Conservation (phyloP, 2,888 invertebrate species). For the Icerya purchasi region DNA sequence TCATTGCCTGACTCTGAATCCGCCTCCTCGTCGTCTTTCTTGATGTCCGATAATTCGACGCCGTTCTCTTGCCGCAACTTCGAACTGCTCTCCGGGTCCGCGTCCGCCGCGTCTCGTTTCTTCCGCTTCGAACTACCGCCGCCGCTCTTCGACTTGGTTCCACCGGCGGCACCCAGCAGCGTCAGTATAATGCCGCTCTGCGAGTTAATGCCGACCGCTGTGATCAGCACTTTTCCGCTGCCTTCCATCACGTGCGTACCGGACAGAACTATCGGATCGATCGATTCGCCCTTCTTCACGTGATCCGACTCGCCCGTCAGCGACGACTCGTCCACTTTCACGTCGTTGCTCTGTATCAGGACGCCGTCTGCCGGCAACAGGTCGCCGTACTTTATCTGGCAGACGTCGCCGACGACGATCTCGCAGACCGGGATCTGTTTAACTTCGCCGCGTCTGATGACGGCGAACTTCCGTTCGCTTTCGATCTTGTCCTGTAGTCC, state of each 20-base stretch:
- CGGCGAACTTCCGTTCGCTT: constrained; percentile 38
- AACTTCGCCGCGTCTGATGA: constrained; percentile 33
- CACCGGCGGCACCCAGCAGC: constrained; percentile 34
- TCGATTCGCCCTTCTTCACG: constrained; percentile 36
- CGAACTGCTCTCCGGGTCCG: constrained; percentile 9
- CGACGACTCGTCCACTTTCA: constrained; percentile 42
- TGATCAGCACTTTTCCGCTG: constrained; percentile 39
- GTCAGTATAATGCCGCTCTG: constrained; percentile 44
- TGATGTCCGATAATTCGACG: constrained; percentile 4
- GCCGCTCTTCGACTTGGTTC: constrained; percentile 14
- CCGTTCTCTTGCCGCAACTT: constrained; percentile 8
- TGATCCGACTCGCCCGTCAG: constrained; percentile 47
- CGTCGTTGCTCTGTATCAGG: constrained; percentile 39
- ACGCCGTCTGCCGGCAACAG: constrained; percentile 42
- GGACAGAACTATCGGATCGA: constrained; percentile 32
- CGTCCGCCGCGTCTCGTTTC: constrained; percentile 29
- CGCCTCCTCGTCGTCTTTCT: neutral
- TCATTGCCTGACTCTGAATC: neutral
- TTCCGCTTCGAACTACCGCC: constrained; percentile 8
- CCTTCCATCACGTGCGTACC: constrained; percentile 49
- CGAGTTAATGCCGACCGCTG: constrained; percentile 43
- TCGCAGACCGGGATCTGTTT: constrained; percentile 34
- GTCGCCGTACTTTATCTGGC: constrained; percentile 34
- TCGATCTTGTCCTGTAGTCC: constrained; percentile 39
- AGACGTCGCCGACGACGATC: constrained; percentile 40